Evolutionary conservation across 2,113 vertebrate genomes (phyloP), one percentile per base, ranked within the genome.

Genomic region (Syrrhaptes paradoxus): DNA sequence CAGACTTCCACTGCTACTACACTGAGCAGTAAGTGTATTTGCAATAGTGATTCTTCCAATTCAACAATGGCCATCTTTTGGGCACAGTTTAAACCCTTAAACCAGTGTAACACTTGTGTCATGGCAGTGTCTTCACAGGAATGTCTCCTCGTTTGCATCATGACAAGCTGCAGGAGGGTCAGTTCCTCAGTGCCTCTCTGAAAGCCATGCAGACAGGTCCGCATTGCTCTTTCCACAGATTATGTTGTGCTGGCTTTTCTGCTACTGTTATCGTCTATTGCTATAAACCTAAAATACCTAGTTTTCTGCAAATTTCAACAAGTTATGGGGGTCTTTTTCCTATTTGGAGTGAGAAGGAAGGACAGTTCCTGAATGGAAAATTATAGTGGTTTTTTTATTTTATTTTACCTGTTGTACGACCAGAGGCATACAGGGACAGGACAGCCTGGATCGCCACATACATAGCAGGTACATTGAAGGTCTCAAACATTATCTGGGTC

Each of bases 401-500:
- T 16, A 94, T 98, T 95, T 99, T 97, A 99, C 99, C 99, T 97
- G 99, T 99, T 98, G 99, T 99, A 98, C 99, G 99, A 59, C 99
- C 99, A 95, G 99, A 99, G 66, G 99, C 99, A 71, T 99, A 99
- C 71, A 99, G 98, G 92, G 99, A 99, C 96, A 99, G 98, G 88
- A 99, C 99, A 81, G 99, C 99, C 98, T 99, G 99, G 98, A 99
- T 99, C 61, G 99, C 99, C 97, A 99, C 99, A 96, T 99, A 99
- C 99, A 99, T 99, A 97, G 99, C 99, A 24, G 99, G 99, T 92
- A 99, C 99, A 1, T 99, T 99, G 98, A 99, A 99, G 97, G 99
- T 99, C 98, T 99, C 99, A 98, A 99, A 99, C 99, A 99, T 99
- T 98, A 99, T 99, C 98, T 99, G 99, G 49, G 99, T 99, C 99